Base-by-base conservation (phyloP, 2,888 invertebrate species). In the Nebria salina region DNA sequence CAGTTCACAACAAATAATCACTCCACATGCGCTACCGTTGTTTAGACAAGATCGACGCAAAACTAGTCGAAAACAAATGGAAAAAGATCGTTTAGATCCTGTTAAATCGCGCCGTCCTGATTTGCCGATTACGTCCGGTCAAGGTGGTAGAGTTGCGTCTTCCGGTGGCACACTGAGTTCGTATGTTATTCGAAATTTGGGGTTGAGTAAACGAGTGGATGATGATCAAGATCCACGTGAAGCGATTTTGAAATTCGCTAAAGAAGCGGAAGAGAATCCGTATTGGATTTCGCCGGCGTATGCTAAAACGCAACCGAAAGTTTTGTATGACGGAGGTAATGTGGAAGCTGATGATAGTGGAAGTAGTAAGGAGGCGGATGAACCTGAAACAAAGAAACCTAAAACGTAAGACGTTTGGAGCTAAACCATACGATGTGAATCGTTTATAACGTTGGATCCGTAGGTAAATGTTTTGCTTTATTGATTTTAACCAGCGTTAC, bases 201-300 rank as follows among this genome's bases (percentile, higher is more conserved):
- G 98, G 0, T 90, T 98, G 8, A 97, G 97, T 86, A 97, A 98
- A 85, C 91, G 96, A 72, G 95, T 97, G 0, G 95, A 97, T 85
- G 97, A 97, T 87, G 97, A 97, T 87, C 95, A 95, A 83, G 98
- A 99, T 90, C 98, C 98, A 0, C 92, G 98, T 75, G 98, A 97
- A 86, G 98, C 98, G 1, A 97, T 99, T 84, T 90, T 98, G 81
- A 95, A 97, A 84, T 98, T 94, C 88, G 98, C 98, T 0, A 97
- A 98, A 87, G 97, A 97, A 1, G 98, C 98, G 0, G 98, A 93
- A 75, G 97, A 98, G 87, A 97, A 98, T 91, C 98, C 98, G 0
- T 98, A 97, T 87, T 99, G 98, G 98, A 96, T 97, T 65, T 94
- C 97, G 0, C 97, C 97, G 0, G 97, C 97, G 0, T 97, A 97